phyloP scores from a whole-genome alignment of 1,140 invertebrate genomes.

The Watersipora subatra region DNA sequence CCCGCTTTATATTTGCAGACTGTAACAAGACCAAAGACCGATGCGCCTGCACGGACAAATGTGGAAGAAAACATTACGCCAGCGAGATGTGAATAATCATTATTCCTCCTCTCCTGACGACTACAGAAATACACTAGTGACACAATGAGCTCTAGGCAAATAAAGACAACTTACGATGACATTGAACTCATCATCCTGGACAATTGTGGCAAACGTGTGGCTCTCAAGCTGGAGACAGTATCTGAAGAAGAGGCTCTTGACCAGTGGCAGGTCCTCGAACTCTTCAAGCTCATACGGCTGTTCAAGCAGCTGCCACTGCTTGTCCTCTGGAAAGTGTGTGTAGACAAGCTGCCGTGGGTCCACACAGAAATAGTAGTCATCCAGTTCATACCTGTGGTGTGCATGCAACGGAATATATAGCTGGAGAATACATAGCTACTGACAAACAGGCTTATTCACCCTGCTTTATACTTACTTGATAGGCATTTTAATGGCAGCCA shows the following conservation, averaged over 20 bases:
- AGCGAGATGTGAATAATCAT: conserved; percentile 7
- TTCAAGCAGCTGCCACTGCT: conserved; percentile 37
- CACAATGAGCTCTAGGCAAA: no score
- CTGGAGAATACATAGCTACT: no score
- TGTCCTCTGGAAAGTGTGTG: conserved; percentile 38
- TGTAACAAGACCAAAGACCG: no score
- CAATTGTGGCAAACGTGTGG: conserved; percentile 33
- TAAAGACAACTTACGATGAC: background rate
- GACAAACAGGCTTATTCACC: no score
- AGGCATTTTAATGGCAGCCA: no score
- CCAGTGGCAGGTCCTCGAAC: conserved; percentile 40
- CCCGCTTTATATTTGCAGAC: no score
- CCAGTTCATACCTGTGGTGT: conserved; percentile 33
- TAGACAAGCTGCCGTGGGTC: conserved; percentile 39
- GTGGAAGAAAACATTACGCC: background rate
- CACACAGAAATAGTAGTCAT: conserved; percentile 39
- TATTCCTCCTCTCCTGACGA: no score
- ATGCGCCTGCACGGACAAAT: no score
- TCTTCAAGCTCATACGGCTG: conserved; percentile 26
- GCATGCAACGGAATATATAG: no score
- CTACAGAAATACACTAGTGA: no score
- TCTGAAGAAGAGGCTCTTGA: conserved; percentile 41
- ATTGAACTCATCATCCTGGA: conserved; percentile 14
- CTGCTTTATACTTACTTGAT: no score
- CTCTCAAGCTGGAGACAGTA: conserved; percentile 38